Conservation (phyloP, 2,888 invertebrate species). For the Erannis defoliaria region DNA sequence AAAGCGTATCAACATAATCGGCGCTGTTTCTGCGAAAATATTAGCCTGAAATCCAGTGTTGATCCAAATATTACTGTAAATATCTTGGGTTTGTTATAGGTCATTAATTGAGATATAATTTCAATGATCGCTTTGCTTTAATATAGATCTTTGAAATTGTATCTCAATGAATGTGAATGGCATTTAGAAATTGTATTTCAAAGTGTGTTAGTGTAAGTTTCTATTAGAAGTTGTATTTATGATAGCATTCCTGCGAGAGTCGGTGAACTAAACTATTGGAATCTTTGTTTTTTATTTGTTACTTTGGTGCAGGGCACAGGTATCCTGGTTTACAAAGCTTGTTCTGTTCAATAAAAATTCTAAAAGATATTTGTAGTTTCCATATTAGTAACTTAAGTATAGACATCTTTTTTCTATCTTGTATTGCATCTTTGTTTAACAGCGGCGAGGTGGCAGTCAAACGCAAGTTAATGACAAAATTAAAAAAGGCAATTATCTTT, state of each 20-base stretch:
- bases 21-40: slow-evolving; percentile 7
- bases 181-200: slow-evolving; percentile 32
- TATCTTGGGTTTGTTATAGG: slow-evolving; percentile 11
- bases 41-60: slow-evolving; percentile 11
- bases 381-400: background rate
- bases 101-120: slow-evolving; percentile 18
- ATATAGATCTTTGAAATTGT: slow-evolving; percentile 6
- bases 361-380: slow-evolving; percentile 25
- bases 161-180: slow-evolving; percentile 26
- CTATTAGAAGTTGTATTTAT: slow-evolving; percentile 48
- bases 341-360: slow-evolving; percentile 47
- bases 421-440: too few relatives aligned
- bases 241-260: slow-evolving; percentile 58
- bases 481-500: too few relatives aligned
- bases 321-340: slow-evolving; percentile 45
- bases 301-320: slow-evolving; percentile 62
- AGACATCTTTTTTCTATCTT: too few relatives aligned
- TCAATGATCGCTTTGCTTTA: background rate
- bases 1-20: background rate
- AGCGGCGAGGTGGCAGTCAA: too few relatives aligned
- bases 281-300: slow-evolving; percentile 53
- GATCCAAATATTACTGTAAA: slow-evolving; percentile 13
- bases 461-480: too few relatives aligned
- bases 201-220: slow-evolving; percentile 48
- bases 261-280: slow-evolving; percentile 51